Base-by-base conservation (phyloP, 2,888 invertebrate genomes). In the Monoplex corrugatus region DNA sequence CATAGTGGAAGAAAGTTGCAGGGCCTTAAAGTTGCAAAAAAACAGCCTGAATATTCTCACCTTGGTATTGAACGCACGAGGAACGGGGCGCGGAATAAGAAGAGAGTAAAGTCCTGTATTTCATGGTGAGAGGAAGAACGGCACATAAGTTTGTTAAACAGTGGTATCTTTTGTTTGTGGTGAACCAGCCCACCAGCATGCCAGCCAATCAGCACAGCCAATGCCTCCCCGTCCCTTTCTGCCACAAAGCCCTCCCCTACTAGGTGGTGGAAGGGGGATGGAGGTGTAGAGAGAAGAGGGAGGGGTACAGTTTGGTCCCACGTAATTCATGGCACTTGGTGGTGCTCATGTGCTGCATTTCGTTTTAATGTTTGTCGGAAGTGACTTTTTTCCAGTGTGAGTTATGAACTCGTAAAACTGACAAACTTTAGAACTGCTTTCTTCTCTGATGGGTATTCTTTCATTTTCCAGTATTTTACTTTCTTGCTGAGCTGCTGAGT, bases 91-190 rank as follows among this genome's bases (percentile, higher is more conserved):
- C 78, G 28, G 85, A 84, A 68, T 87, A 90, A 75, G 90, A 89
- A 43, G 90, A 90, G n/a, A 90, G 63, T n/a, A 90, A 72, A 57
- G 90, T 87, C 85, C 90, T 86, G 89, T 90, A 90, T 89, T 90
- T 90, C 90, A 90, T 90, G 86, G 45, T 87, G 89, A 78, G 50
- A 8, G 16, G 43, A 28, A 32, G 38, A 68, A 44, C 68, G 23
- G 50, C 75, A 72, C n/a, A 35, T 35, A 89, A 89, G 85, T 89
- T 78, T 57, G 85, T 57, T 57, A 86, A 40, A 87, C 82, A 87
- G 63, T 32, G 75, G 35, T 83, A 45, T 44, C 83, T 83, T 83
- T 38, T 83, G 45, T 83, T 80, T 45, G 32, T 84, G 40, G 16
- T n/a, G 35, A 28, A 13, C 86, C 19, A n/a, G 45, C 45, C 83